Percentiles rank a stretch among this genome's conserved stretches.
These are phyloP conservation scores for Aphelocoma californica DNA, from an alignment of 2,797 vertebrate species.

Conservation along the genomic window DNA sequence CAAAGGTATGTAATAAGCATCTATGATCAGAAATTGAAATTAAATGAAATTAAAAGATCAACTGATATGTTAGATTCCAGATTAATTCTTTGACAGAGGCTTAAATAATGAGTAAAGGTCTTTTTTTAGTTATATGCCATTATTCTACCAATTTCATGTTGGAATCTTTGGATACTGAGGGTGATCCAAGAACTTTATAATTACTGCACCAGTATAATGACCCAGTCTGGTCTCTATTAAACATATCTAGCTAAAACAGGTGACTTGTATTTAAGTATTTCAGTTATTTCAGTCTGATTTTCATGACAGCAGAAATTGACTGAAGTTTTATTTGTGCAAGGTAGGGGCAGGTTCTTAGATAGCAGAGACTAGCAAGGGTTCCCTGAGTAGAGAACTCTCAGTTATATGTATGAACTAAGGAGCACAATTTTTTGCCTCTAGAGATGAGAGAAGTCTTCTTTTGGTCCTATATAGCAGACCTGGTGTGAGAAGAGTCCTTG, in stretches of 20 bases:
- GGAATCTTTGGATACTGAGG: not conserved
- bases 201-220: not conserved
- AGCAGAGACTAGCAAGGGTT: not conserved
- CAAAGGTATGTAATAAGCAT: not conserved
- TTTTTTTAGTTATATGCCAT: not conserved
- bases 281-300: not conserved
- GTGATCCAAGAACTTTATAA: not conserved
- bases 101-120: not conserved
- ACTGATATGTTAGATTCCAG: not conserved
- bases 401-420: not conserved
- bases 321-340: not conserved
- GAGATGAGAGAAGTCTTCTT: not conserved
- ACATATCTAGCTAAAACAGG: not conserved
- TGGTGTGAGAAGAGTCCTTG: not conserved
- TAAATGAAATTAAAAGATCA: not conserved
- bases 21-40: not conserved
- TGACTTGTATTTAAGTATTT: not conserved
- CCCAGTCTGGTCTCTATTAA: not conserved
- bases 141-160: not conserved
- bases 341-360: not conserved
- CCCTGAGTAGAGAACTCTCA: not conserved
- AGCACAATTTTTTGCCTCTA: not conserved
- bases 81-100: not conserved
- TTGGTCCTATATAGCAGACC: not conserved
- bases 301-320: not conserved